Percentiles rank a stretch among this genome's conserved stretches.
Conservation (phyloP, 2,797 vertebrate species). For the Rhinophrynus dorsalis region DNA sequence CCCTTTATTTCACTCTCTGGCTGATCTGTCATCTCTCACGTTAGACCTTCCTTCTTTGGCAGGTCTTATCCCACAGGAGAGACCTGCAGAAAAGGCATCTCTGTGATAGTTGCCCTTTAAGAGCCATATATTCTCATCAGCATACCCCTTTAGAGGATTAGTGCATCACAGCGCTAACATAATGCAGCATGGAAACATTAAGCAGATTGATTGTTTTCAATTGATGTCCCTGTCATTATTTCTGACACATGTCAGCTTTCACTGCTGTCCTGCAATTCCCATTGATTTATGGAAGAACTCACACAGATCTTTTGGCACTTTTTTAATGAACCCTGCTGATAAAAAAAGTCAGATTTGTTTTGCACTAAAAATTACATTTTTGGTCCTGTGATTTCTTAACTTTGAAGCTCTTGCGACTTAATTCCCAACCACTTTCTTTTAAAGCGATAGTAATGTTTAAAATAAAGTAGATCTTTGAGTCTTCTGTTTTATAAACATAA, state of each 20-base stretch:
- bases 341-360: neutral
- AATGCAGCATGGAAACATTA: neutral
- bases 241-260: neutral
- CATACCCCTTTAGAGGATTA: too few relatives aligned
- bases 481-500: too few relatives aligned
- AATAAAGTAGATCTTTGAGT: too few relatives aligned
- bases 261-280: neutral
- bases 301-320: neutral
- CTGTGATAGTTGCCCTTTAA: too few relatives aligned
- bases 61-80: too few relatives aligned
- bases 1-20: too few relatives aligned
- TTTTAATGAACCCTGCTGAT: neutral
- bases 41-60: too few relatives aligned
- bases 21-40: too few relatives aligned
- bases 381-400: neutral
- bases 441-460: too few relatives aligned
- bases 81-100: too few relatives aligned
- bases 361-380: neutral
- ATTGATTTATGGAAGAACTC: neutral
- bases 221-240: neutral
- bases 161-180: neutral
- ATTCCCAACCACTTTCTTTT: too few relatives aligned
- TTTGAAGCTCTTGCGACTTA: neutral
- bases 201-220: neutral
- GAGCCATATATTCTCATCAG: too few relatives aligned